Conservation (phyloP, 2,113 vertebrate genomes). For the Heliornis fulica region DNA sequence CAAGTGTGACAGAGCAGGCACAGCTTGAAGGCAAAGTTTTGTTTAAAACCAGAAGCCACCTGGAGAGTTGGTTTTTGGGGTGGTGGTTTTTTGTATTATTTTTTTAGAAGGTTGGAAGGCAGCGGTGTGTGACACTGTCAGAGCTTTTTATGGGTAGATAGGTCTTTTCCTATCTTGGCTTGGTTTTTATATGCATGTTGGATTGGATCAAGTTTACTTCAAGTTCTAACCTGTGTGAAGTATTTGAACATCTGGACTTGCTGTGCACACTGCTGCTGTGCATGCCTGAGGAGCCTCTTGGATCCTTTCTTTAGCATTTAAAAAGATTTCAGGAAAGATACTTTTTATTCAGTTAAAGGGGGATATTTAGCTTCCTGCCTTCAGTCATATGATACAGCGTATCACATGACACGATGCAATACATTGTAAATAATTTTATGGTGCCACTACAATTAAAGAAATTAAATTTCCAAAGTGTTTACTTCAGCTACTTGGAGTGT, state of each 20-base stretch:
- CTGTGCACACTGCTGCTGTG: rapidly evolving
- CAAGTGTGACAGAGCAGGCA: no score
- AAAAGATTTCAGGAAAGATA: background rate
- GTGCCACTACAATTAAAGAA: background rate
- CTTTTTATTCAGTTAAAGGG: background rate
- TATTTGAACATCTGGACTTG: background rate
- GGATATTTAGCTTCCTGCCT: background rate
- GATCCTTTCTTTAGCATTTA: background rate
- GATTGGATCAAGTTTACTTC: background rate
- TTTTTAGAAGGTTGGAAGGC: no score
- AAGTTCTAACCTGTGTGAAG: conserved; percentile 33
- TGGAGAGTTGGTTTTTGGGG: background rate
- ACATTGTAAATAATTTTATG: background rate
- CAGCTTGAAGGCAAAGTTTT: background rate
- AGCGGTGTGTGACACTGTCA: background rate
- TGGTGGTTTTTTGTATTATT: no score
- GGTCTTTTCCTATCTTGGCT: background rate
- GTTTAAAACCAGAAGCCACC: background rate
- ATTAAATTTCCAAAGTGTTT: background rate
- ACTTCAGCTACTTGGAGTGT: conserved; percentile 20
- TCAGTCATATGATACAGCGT: background rate
- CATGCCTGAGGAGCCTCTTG: background rate
- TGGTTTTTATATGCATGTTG: background rate
- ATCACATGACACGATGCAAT: background rate
- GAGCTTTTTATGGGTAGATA: background rate